phyloP scores from a whole-genome alignment of 2,888 invertebrate genomes.

The Parnassius mnemosyne region DNA sequence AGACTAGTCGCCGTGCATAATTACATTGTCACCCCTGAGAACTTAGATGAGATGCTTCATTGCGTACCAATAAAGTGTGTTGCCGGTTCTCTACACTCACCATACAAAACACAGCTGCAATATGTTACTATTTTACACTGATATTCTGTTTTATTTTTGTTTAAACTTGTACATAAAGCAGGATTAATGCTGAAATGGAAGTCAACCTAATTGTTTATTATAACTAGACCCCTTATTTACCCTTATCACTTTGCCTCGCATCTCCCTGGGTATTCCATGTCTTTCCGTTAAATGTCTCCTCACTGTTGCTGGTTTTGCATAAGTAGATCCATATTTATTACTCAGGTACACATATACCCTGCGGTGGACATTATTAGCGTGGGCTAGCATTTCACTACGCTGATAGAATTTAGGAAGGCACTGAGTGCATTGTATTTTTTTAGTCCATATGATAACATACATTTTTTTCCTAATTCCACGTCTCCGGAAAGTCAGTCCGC shows the following conservation, averaged over 20 bases:
- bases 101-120: too few species aligned
- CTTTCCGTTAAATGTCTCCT: constrained; percentile 58
- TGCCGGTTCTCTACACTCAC: too few species aligned
- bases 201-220: neutral
- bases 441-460: constrained; percentile 61
- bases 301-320: constrained; percentile 58
- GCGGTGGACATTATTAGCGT: constrained; percentile 62
- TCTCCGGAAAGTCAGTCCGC: constrained; percentile 65
- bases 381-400: constrained; percentile 52
- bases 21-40: too few species aligned
- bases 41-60: too few species aligned
- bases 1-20: too few species aligned
- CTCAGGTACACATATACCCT: constrained; percentile 60
- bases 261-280: constrained; percentile 62
- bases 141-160: too few species aligned
- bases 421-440: constrained; percentile 54
- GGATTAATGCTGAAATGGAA: too few species aligned
- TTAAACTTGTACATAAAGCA: too few species aligned
- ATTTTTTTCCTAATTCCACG: constrained; percentile 65
- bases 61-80: too few species aligned
- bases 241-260: constrained; percentile 59
- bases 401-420: constrained; percentile 61
- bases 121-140: too few species aligned
- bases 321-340: constrained; percentile 56
- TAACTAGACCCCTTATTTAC: constrained; percentile 42